Evolutionary conservation across 2,113 vertebrate genomes (phyloP).

Genomic region (Lepus americanus): DNA sequence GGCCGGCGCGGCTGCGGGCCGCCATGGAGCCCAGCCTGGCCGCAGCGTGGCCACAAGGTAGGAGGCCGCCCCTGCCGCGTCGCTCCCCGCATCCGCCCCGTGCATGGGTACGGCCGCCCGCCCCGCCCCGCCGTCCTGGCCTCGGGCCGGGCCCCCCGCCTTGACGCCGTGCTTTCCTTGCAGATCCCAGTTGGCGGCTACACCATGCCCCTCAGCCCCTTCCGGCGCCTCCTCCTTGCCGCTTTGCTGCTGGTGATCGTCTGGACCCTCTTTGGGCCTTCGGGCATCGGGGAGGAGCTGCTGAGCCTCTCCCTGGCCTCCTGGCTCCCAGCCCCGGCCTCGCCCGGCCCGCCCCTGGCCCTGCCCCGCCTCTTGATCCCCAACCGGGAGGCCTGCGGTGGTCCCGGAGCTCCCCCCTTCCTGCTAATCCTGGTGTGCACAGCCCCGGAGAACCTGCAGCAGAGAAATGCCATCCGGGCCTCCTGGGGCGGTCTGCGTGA

Average conservation of each 20-base stretch:
- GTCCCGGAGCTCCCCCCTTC: slow-evolving; percentile 79
- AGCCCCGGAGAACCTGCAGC: slow-evolving; percentile 87
- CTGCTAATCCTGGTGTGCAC: slow-evolving; percentile 91
- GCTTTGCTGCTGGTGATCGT: slow-evolving; percentile 56
- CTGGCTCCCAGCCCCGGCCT: slow-evolving; percentile 59
- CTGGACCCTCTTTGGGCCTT: slow-evolving; percentile 78
- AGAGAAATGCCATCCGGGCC: slow-evolving; percentile 90
- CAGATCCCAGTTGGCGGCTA: neutral
- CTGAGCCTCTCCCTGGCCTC: slow-evolving; percentile 72
- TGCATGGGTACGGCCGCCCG: neutral
- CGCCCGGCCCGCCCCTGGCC: slow-evolving; percentile 57
- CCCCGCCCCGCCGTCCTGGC: accelerated
- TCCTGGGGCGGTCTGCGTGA: slow-evolving; percentile 90
- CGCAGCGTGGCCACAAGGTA: slow-evolving; percentile 5
- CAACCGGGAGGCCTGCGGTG: slow-evolving; percentile 35
- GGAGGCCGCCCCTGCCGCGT: neutral
- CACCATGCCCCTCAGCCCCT: slow-evolving; percentile 66
- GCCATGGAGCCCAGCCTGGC: neutral
- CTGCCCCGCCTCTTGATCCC: slow-evolving; percentile 76
- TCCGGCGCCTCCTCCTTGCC: slow-evolving; percentile 70
- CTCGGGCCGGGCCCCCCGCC: neutral
- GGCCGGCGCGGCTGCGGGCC: accelerated
- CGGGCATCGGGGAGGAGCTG: slow-evolving; percentile 76
- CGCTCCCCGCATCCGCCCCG: accelerated
- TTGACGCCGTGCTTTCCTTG: neutral